Evolutionary conservation across 2,888 invertebrate species (phyloP).

Genomic region (Cheilosia scutellata): DNA sequence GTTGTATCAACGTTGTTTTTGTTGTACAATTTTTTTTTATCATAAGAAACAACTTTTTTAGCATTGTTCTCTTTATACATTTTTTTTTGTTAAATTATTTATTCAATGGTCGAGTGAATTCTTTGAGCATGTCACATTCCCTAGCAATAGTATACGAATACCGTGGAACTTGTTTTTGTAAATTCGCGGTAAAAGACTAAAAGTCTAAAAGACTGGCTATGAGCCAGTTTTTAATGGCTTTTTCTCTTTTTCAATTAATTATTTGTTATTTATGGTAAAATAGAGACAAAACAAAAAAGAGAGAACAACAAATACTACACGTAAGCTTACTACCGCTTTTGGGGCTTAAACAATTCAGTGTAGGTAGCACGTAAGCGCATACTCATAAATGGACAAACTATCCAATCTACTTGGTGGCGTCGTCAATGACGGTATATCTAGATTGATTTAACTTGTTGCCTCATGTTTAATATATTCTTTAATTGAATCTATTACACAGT

Average conservation of each 20-base stretch:
- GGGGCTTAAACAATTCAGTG: conserved; percentile 38
- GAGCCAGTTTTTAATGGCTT: conserved; percentile 44
- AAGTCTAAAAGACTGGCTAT: conserved; percentile 32
- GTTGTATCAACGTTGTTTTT: conserved; percentile 12
- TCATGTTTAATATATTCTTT: conserved; percentile 39
- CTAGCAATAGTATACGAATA: conserved; percentile 15
- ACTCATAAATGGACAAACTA: conserved; percentile 55
- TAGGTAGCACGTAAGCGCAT: conserved; percentile 44
- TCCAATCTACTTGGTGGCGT: conserved; percentile 19
- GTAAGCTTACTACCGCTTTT: conserved; percentile 33
- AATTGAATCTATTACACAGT: conserved; percentile 47
- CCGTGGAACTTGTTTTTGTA: conserved; percentile 29
- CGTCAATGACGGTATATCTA: conserved; percentile 10
- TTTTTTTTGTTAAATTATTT: neutral
- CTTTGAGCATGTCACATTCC: conserved; percentile 57
- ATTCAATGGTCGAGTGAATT: conserved; percentile 35
- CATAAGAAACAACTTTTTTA: conserved; percentile 6
- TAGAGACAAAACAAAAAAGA: neutral
- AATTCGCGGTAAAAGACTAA: neutral
- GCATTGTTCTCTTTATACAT: neutral
- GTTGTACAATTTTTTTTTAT: neutral
- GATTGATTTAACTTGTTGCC: conserved; percentile 46
- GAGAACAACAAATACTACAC: conserved; percentile 4
- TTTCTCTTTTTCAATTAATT: conserved; percentile 22
- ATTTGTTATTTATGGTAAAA: conserved; percentile 21